phyloP scores from a whole-genome alignment of 2,888 invertebrate genomes.

The Caenorhabditis sp. region DNA sequence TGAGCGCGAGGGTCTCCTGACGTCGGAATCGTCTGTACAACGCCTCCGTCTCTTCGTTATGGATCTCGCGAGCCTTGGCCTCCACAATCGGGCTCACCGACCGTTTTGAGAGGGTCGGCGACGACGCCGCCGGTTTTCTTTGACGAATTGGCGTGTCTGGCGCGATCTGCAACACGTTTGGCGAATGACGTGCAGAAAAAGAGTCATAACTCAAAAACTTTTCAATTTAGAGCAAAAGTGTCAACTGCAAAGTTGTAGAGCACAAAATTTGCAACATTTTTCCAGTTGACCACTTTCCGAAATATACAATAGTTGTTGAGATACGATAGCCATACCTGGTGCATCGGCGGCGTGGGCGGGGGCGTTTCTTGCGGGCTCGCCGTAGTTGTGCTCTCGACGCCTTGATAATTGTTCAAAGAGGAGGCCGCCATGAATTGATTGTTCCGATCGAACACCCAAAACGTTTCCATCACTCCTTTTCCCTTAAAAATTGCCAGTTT shows the following conservation, averaged over 20 bases:
- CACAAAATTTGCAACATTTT: too few relatives aligned
- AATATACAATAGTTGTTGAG: not conserved
- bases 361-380: conserved; percentile 17
- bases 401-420: not conserved
- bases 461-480: conserved; percentile 73
- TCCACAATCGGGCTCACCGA: conserved; percentile 53
- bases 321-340: not conserved
- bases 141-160: conserved; percentile 22
- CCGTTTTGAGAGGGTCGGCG: conserved; percentile 35
- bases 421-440: conserved; percentile 38
- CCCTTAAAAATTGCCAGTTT: conserved; percentile 42
- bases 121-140: conserved; percentile 11
- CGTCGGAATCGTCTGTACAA: conserved; percentile 49
- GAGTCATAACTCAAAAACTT: too few relatives aligned
- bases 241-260: too few relatives aligned
- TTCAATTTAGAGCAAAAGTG: too few relatives aligned
- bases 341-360: conserved; percentile 33
- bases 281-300: too few relatives aligned
- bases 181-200: too few relatives aligned
- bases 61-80: conserved; percentile 30
- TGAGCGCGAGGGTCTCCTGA: conserved; percentile 47
- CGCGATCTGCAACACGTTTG: conserved; percentile 12
- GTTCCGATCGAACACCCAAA: conserved; percentile 62
- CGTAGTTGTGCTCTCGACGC: not conserved
- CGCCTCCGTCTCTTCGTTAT: conserved; percentile 50